Conservation (phyloP, 2,888 invertebrate species). For the Netelia fuscicornis region DNA sequence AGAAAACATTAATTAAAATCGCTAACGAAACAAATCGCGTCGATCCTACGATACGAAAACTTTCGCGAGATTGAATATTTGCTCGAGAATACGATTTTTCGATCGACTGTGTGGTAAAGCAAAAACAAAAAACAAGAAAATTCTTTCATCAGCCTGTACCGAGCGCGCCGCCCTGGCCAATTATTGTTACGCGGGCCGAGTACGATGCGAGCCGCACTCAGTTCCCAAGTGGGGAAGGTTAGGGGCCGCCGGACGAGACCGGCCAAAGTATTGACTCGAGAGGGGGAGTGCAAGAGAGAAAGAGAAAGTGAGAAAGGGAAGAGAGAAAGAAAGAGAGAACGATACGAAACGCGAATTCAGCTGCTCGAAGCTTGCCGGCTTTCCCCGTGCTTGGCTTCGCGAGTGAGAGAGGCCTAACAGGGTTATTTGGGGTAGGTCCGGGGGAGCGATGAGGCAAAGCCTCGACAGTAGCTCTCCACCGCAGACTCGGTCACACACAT, state of each 20-base stretch:
- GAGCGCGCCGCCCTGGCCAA: slow-evolving; percentile 73
- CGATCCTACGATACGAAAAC: no score
- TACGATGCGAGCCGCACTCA: slow-evolving; percentile 73
- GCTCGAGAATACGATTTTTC: no score
- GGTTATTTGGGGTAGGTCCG: slow-evolving; percentile 81
- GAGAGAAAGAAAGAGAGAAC: background rate
- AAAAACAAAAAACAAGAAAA: slow-evolving; percentile 42
- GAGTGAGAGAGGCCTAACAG: slow-evolving; percentile 77
- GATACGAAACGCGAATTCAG: slow-evolving; percentile 65
- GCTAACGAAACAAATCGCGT: no score
- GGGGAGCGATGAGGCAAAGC: slow-evolving; percentile 55
- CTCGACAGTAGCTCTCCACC: slow-evolving; percentile 40
- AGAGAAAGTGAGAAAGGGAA: background rate
- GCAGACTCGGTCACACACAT: slow-evolving; percentile 22
- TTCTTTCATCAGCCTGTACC: slow-evolving; percentile 75
- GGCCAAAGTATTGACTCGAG: slow-evolving; percentile 78
- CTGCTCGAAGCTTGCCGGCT: slow-evolving; percentile 64
- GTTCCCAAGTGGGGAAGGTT: slow-evolving; percentile 82
- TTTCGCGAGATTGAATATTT: no score
- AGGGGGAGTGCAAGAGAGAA: slow-evolving; percentile 29
- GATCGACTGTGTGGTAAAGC: no score
- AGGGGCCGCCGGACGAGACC: slow-evolving; percentile 79
- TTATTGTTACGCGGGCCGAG: slow-evolving; percentile 77
- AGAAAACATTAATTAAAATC: no score
- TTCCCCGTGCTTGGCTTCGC: slow-evolving; percentile 18